A percentile compares a stretch with the other conserved stretches of the same genome.
These are phyloP conservation scores for Acanthopleura granulata DNA, from an alignment of 2,888 invertebrate genomes.

Conservation along the genomic window DNA sequence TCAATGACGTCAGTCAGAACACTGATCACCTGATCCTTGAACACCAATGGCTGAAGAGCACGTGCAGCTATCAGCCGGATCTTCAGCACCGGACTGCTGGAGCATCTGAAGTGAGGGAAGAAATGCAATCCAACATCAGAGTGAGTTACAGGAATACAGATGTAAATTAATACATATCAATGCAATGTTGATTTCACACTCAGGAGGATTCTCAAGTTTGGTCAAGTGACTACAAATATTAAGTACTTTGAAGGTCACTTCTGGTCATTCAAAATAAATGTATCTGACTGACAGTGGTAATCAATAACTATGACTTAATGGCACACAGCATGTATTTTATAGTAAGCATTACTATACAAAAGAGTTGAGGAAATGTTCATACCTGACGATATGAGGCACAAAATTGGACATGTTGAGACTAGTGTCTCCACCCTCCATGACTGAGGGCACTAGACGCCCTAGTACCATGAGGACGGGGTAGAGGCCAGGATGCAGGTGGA, in stretches of 20 bases:
- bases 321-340: too few relatives aligned
- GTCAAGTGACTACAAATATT: too few relatives aligned
- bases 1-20: constrained; percentile 66
- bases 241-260: too few relatives aligned
- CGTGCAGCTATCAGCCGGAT: constrained; percentile 82
- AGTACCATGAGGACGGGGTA: constrained; percentile 85
- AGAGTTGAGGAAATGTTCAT: constrained; percentile 12
- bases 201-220: too few relatives aligned
- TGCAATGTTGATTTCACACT: too few relatives aligned
- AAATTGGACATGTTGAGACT: constrained; percentile 79
- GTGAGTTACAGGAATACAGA: too few relatives aligned
- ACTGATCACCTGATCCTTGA: constrained; percentile 63
- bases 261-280: too few relatives aligned
- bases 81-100: constrained; percentile 77
- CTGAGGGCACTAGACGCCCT: constrained; percentile 82
- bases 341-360: too few relatives aligned
- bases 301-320: too few relatives aligned
- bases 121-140: not conserved
- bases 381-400: constrained; percentile 75
- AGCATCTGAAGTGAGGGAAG: constrained; percentile 72
- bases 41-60: constrained; percentile 77
- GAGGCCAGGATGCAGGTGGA: constrained; percentile 74
- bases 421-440: constrained; percentile 79
- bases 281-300: too few relatives aligned
- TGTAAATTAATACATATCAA: too few relatives aligned